Evolutionary conservation across 2,113 vertebrate genomes (phyloP), one percentile per base, ranked within the genome.

Genomic region (Eulemur macaco): DNA sequence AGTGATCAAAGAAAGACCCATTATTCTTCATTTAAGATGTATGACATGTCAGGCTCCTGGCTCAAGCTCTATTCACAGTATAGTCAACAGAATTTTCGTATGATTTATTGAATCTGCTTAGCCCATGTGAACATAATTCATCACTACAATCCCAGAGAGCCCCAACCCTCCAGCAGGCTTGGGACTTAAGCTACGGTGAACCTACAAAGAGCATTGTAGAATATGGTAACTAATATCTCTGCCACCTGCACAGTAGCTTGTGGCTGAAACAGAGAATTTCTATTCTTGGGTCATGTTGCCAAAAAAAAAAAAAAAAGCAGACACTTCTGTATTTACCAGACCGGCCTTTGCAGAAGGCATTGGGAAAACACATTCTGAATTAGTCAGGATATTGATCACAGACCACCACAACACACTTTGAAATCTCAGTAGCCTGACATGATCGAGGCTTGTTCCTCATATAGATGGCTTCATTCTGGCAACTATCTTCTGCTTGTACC

Each of bases 21-120:
- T 97, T 96, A 80, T 58, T 97, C 90, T 96, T 96, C 9, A 89
- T 98, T 92, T 92, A 80, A 89, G 92, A 20, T 63, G 50, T 80
- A 64, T 69, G 86, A 85, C 76, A 50, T 52, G 80, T 58, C 92
- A 81, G 78, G 39, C 87, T 47, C 17, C 50, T n/a, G 60, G 87
- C 84, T 63, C 74, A 18, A 74, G 81, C n/a, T 69, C 29, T 64
- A 15, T 69, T 69, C 84, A 34, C 45, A 84, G 31, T 3, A 3
- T 21, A 64, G 74, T 86, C 74, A 21, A 60, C 78, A 95, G 80
- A 91, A 95, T 88, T 34, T 20, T 71, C 78, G 37, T 58, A 58
- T 89, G 95, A 96, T 92, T 93, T 92, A 90, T 87, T 21, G 87
- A 34, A 50, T 25, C 83, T 80, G 47, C 90, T 89, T 17, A 64